Base-by-base conservation (phyloP, 2,888 invertebrate species). In the Alloplasta piceator region DNA sequence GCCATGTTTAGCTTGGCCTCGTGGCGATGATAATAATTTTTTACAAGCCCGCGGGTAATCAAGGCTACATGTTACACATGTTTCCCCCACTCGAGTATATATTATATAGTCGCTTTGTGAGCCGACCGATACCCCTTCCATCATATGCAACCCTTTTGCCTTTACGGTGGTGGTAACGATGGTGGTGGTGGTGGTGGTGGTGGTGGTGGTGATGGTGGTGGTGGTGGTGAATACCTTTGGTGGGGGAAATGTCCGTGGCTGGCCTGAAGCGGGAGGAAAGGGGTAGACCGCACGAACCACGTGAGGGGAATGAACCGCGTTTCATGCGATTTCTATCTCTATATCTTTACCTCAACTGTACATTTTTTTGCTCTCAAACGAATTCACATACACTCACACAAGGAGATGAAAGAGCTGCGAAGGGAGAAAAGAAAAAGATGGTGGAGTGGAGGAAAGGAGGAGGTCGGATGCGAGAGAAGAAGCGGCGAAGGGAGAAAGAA, bases 1-100 rank as follows among this genome's bases (percentile, higher is more conserved):
- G 3, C 26, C 26, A 26, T 26, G 26, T 26, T 26, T 3, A 26
- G 61, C 38, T 16, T 12, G 64, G 56, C 68, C 83, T 82, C 83
- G 86, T 84, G 86, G 85, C 71, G 74, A 85, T 88, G 88, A 89
- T 89, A 90, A 90, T 90, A 90, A 90, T 91, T 91, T 91, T 52
- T 91, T 91, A 90, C 90, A 90, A 89, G 85, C 87, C 88, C 88
- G 87, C 88, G 88, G 86, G 91, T 89, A 91, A 91, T 90, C 90
- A 90, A 89, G 88, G 87, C 89, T 88, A 88, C 89, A 87, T 87
- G 89, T 89, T 91, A 91, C 90, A 90, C 90, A 90, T 91, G 91
- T 91, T 89, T 80, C 73, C 83, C 75, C 77, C 82, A 67, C 70
- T 76, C 26, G 72, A 56, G 61, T 36, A 9, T 5, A 48, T 41